A percentile compares a stretch with the other conserved stretches of the same genome.
Evolutionary conservation across 2,888 invertebrate species (phyloP).

Genomic region (Endotricha flammealis): DNA sequence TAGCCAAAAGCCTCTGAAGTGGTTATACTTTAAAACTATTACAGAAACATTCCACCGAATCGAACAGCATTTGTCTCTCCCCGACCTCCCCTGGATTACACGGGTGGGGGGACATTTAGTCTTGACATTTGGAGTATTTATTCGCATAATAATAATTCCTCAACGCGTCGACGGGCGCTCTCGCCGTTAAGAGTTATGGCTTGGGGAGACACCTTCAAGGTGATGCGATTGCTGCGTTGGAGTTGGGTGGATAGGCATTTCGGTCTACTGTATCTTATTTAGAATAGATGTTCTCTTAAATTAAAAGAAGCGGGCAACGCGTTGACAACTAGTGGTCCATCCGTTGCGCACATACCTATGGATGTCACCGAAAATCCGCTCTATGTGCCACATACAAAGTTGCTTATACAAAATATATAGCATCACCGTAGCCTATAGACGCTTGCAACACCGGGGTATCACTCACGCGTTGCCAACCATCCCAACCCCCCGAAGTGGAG

Average conservation of each 20-base stretch:
- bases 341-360: too few relatives aligned
- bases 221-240: constrained; percentile 35
- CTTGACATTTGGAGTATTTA: constrained; percentile 82
- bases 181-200: constrained; percentile 69
- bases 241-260: constrained; percentile 37
- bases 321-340: too few relatives aligned
- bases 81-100: constrained; percentile 43
- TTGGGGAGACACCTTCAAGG: constrained; percentile 67
- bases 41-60: constrained; percentile 38
- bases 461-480: too few relatives aligned
- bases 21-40: constrained; percentile 50
- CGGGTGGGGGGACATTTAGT: constrained; percentile 75
- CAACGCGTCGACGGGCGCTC: constrained; percentile 68
- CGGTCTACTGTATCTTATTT: not conserved
- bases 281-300: too few relatives aligned
- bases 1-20: constrained; percentile 26
- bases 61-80: constrained; percentile 41
- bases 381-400: too few relatives aligned
- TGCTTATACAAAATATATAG: too few relatives aligned
- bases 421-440: too few relatives aligned
- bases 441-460: too few relatives aligned
- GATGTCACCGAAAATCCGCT: too few relatives aligned
- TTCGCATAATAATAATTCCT: constrained; percentile 82
- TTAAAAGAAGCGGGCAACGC: too few relatives aligned
- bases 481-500: too few relatives aligned